A percentile compares a stretch with the other conserved stretches of the same genome.
Conservation (phyloP, 2,888 invertebrate species). For the Aspidiotus rigidus region DNA sequence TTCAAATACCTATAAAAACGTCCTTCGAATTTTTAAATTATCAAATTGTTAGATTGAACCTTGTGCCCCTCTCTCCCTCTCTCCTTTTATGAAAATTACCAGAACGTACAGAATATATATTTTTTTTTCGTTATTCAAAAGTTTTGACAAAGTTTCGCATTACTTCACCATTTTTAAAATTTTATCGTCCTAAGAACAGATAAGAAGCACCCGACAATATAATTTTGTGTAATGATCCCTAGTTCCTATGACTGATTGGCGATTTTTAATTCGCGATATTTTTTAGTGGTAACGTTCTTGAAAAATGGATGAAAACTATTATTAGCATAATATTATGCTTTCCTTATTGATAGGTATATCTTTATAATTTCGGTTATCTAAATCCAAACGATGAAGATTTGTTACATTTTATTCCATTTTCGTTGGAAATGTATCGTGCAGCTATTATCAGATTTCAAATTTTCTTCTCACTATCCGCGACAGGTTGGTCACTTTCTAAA, state of each 20-base stretch:
- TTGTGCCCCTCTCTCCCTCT: too few relatives aligned
- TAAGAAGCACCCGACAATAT: too few relatives aligned
- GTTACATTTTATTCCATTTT: not conserved
- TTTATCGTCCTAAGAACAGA: too few relatives aligned
- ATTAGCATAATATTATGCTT: not conserved
- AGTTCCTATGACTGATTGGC: not conserved
- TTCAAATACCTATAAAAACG: too few relatives aligned
- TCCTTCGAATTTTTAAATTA: too few relatives aligned
- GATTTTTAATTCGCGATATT: too few relatives aligned
- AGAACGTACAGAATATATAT: too few relatives aligned
- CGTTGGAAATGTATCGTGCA: not conserved
- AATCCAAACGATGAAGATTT: constrained; percentile 1
- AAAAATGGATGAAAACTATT: not conserved
- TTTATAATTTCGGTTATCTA: constrained; percentile 1
- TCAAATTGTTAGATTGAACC: too few relatives aligned
- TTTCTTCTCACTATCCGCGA: not conserved
- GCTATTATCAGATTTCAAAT: not conserved
- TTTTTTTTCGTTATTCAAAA: too few relatives aligned
- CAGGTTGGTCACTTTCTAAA: not conserved
- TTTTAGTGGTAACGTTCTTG: not conserved
- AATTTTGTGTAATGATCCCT: not conserved
- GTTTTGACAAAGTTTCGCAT: too few relatives aligned
- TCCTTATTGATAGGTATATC: not conserved
- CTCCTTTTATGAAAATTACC: too few relatives aligned
- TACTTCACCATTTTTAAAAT: too few relatives aligned